phyloP scores from a whole-genome alignment of 2,797 vertebrate genomes.

The Champsocephalus gunnari region DNA sequence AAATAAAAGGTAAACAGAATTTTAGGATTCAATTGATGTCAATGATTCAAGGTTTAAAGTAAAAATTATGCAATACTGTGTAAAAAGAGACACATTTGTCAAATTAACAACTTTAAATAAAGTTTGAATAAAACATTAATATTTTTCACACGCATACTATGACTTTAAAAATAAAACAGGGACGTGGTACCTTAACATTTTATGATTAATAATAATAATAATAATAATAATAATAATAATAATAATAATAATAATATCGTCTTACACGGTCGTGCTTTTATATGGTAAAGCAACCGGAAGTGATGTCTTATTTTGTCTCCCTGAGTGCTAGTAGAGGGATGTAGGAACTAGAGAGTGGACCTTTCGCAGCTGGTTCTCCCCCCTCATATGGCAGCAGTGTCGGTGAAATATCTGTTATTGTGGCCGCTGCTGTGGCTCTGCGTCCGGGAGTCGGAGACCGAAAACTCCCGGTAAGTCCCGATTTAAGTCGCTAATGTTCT shows the following conservation, averaged over 20 bases:
- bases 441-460: constrained; percentile 44
- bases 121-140: too few relatives aligned
- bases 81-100: too few relatives aligned
- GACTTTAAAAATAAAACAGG: too few relatives aligned
- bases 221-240: too few relatives aligned
- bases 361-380: neutral
- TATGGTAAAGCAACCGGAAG: constrained; percentile 38
- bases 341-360: constrained; percentile 7
- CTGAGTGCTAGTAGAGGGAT: neutral
- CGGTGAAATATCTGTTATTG: constrained; percentile 37
- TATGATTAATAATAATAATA: too few relatives aligned
- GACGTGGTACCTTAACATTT: too few relatives aligned
- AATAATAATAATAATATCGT: too few relatives aligned
- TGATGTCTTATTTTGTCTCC: accelerated
- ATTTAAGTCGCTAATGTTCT: constrained; percentile 15
- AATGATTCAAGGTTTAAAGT: too few relatives aligned
- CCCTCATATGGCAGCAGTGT: constrained; percentile 71
- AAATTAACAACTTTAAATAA: too few relatives aligned
- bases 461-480: constrained; percentile 73
- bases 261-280: constrained; percentile 36
- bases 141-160: too few relatives aligned
- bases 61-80: too few relatives aligned
- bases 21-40: too few relatives aligned
- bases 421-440: constrained; percentile 65
- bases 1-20: constrained; percentile 5